Evolutionary conservation across 37 sponge, comb jelly and placozoan genomes (phyloP), one percentile per base, ranked within the genome.

Genomic region (Agelas oroides): DNA sequence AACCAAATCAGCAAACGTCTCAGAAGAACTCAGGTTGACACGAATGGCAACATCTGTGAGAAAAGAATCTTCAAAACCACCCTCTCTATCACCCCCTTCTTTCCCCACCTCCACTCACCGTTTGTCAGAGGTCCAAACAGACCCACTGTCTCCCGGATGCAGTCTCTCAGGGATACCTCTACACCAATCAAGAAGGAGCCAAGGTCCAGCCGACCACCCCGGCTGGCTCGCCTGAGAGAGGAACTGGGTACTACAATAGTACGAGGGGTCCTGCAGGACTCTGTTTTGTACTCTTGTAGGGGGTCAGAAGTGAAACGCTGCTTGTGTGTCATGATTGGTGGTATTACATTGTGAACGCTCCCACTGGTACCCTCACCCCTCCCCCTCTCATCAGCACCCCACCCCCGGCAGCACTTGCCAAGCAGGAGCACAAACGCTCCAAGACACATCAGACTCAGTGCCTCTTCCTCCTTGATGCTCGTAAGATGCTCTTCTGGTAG

Each of bases 111-210:
- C 46, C 17, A 30, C 67, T 54, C 59, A 95, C 95, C 84, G 38
- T 95, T 92, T 15, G 87, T 83, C 19, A 95, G 79, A 13, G 95
- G 95, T 3, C 87, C 95, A 85, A 92, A 89, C 16, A 95, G 70
- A 13, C 90, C 93, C 57, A 77, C 68, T 17, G 82, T 86, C 14
- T 38, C 24, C 46, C 61, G 78, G 32, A 77, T 55, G 17, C 64
- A 40, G 27, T 92, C 68, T 38, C 95, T 82, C 46, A 82, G 34
- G 0, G 93, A 88, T 0, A 95, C 65, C 33, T 92, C 93, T 53
- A 90, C 69, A 21, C 95, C 95, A 17, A 95, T 53, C 70, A 95
- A 78, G 58, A 95, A 95, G 15, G 93, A 77, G 2, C 95, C 95
- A 35, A 82, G 59, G 39, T 92, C 95, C 46, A 92, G 71, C 58